Percentiles rank a stretch among this genome's conserved stretches.
These are phyloP conservation scores for Arnoldichthys spilopterus DNA, from an alignment of 2,797 vertebrate genomes.

Conservation along the genomic window DNA sequence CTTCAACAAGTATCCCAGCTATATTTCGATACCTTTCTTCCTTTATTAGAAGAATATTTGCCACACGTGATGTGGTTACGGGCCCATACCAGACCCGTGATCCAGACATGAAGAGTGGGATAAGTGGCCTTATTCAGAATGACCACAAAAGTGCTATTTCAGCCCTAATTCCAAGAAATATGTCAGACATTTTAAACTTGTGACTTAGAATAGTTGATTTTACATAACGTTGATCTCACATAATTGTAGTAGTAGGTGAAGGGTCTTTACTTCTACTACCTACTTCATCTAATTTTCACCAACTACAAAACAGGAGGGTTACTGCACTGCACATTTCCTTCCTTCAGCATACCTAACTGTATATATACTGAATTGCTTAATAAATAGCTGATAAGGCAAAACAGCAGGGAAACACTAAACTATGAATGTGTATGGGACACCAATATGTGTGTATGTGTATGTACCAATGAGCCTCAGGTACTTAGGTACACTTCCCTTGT, in stretches of 20 bases:
- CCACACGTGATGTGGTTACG: not conserved
- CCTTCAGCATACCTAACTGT: not conserved
- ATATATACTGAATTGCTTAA: too few species aligned
- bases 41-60: not conserved
- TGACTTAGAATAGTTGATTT: constrained; percentile 42
- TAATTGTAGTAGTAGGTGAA: constrained; percentile 25
- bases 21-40: not conserved
- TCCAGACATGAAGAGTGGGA: constrained; percentile 26
- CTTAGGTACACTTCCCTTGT: too few species aligned
- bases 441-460: too few species aligned
- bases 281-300: too few species aligned
- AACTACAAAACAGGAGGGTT: not conserved
- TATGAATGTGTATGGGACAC: too few species aligned
- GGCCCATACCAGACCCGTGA: constrained; percentile 12
- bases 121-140: constrained; percentile 33
- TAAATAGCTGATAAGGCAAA: too few species aligned
- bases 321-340: not conserved
- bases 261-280: not conserved
- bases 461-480: too few species aligned
- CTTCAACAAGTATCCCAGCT: not conserved
- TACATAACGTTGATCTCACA: constrained; percentile 44
- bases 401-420: too few species aligned
- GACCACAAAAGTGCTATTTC: constrained; percentile 22
- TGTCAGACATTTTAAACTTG: constrained; percentile 47
- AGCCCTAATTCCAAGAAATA: constrained; percentile 43